A percentile compares a stretch with the other conserved stretches of the same genome.
These are phyloP conservation scores for Platichthys flesus DNA, from an alignment of 2,113 vertebrate genomes.

Conservation along the genomic window DNA sequence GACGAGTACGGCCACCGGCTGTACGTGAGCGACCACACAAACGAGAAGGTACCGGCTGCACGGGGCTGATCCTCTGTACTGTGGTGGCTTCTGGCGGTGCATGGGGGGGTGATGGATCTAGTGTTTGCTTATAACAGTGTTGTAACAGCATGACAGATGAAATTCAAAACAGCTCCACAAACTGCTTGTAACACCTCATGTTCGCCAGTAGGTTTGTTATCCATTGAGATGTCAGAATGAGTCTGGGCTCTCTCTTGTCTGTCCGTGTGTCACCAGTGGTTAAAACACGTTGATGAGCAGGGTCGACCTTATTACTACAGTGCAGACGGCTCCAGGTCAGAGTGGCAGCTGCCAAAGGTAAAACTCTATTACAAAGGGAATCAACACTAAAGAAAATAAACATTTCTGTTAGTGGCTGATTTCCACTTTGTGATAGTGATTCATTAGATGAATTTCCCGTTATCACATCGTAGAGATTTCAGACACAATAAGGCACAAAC, in stretches of 20 bases:
- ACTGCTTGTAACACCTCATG: too few relatives aligned
- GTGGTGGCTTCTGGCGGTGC: slow-evolving; percentile 12
- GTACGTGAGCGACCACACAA: slow-evolving; percentile 96
- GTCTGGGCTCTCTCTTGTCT: slow-evolving; percentile 4
- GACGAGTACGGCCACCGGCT: slow-evolving; percentile 94
- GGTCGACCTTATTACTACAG: slow-evolving; percentile 94
- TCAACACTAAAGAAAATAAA: too few relatives aligned
- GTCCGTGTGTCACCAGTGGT: slow-evolving; percentile 85
- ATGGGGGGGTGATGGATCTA: background rate
- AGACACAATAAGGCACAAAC: too few relatives aligned
- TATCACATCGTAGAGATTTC: background rate
- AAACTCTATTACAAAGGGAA: slow-evolving; percentile 35
- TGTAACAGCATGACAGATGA: too few relatives aligned
- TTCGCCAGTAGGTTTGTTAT: background rate
- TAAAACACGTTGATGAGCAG: slow-evolving; percentile 93
- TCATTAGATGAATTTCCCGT: background rate
- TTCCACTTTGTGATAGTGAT: background rate
- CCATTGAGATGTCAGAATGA: background rate
- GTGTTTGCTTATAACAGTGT: background rate
- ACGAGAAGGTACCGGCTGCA: slow-evolving; percentile 91
- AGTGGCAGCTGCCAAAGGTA: slow-evolving; percentile 97
- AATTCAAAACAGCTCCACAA: too few relatives aligned
- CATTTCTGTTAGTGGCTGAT: background rate
- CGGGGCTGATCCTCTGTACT: slow-evolving; percentile 10
- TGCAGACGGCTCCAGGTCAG: slow-evolving; percentile 92